Percentiles rank a stretch among this genome's conserved stretches.
phyloP scores from a whole-genome alignment of 2,888 invertebrate genomes.

The Eretmocerus hayati region DNA sequence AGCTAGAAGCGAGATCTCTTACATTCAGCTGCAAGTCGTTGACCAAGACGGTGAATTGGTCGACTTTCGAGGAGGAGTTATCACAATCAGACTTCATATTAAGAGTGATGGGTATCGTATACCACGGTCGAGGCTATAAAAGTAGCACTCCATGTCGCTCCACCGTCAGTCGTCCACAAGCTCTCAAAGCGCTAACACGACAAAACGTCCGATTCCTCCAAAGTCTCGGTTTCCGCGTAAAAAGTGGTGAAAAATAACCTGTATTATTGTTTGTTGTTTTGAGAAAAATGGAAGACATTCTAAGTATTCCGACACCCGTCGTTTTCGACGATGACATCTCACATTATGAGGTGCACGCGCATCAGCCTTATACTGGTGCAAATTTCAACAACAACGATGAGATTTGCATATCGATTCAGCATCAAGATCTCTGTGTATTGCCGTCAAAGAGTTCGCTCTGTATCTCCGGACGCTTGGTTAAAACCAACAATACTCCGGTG shows the following conservation, averaged over 20 bases:
- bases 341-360: slow-evolving; percentile 16
- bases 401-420: slow-evolving; percentile 20
- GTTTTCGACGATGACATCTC: slow-evolving; percentile 17
- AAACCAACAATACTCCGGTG: background rate
- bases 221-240: background rate
- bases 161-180: background rate
- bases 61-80: slow-evolving; percentile 25
- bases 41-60: slow-evolving; percentile 24
- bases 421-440: slow-evolving; percentile 15
- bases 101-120: background rate
- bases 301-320: slow-evolving; percentile 2
- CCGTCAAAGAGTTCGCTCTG: slow-evolving; percentile 15
- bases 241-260: background rate
- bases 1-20: slow-evolving; percentile 17
- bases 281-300: slow-evolving; percentile 4
- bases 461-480: background rate
- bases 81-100: slow-evolving; percentile 23
- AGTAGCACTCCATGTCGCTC: background rate
- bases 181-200: background rate
- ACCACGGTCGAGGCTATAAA: background rate
- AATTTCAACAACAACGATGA: slow-evolving; percentile 20
- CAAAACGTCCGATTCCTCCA: background rate
- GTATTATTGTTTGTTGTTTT: slow-evolving; percentile 3
- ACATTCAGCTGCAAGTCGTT: slow-evolving; percentile 23
- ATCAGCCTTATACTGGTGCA: slow-evolving; percentile 12